phyloP scores from a whole-genome alignment of 2,797 vertebrate species.

The Sebastes matsubarae region DNA sequence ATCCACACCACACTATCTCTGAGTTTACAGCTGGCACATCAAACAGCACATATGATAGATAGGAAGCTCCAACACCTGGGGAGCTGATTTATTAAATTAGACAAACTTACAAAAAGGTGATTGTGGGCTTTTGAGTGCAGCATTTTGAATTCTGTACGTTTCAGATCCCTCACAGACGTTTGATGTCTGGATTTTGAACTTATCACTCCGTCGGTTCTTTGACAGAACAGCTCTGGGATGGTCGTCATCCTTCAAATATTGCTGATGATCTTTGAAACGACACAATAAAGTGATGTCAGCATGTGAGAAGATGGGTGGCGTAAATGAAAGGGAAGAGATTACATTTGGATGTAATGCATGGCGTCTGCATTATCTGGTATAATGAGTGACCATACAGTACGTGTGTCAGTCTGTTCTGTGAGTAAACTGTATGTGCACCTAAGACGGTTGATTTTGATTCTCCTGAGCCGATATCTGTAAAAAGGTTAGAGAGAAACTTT shows the following conservation, averaged over 20 bases:
- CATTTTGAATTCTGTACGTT: slow-evolving; percentile 11
- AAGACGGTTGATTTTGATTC: not conserved
- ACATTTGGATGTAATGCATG: not conserved
- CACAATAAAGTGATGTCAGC: not conserved
- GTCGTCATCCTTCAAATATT: slow-evolving; percentile 32
- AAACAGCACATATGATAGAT: not conserved
- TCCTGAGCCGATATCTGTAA: not conserved
- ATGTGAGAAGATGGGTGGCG: not conserved
- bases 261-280: slow-evolving; percentile 40
- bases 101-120: slow-evolving; percentile 39
- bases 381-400: not conserved
- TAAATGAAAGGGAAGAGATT: slow-evolving; percentile 24
- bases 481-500: not conserved
- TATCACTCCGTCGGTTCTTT: slow-evolving; percentile 18
- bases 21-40: not conserved
- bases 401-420: not conserved
- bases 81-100: slow-evolving; percentile 4
- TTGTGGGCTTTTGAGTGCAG: not conserved
- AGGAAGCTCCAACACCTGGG: not conserved
- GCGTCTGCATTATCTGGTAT: not conserved
- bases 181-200: slow-evolving; percentile 32
- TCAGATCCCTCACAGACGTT: slow-evolving; percentile 14
- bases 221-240: slow-evolving; percentile 1
- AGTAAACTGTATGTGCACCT: not conserved
- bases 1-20: not conserved